Evolutionary conservation across 2,888 invertebrate genomes (phyloP).

Genomic region (Dryocosmus kuriphilus): DNA sequence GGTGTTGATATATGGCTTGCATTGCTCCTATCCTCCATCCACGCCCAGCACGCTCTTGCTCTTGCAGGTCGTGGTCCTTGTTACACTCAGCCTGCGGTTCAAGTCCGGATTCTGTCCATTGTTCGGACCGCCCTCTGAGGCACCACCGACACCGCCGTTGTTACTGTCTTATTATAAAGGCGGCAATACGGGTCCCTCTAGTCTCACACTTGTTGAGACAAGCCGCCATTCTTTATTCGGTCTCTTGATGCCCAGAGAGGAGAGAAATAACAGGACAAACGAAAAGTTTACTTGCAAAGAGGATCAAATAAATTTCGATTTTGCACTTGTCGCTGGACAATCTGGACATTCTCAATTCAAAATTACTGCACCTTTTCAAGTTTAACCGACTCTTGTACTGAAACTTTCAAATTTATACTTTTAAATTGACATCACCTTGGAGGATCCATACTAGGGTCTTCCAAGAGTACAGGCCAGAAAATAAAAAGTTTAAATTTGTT

Average conservation of each 20-base stretch:
- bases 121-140: slow-evolving; percentile 68
- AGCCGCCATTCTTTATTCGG: slow-evolving; percentile 45
- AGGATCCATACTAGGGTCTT: too few relatives aligned
- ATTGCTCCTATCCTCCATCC: slow-evolving; percentile 65
- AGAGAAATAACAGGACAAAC: slow-evolving; percentile 28
- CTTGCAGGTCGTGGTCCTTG: slow-evolving; percentile 64
- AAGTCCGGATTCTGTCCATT: slow-evolving; percentile 59
- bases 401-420: neutral
- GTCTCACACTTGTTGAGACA: slow-evolving; percentile 68
- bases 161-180: slow-evolving; percentile 75
- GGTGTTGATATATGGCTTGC: slow-evolving; percentile 74
- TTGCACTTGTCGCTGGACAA: slow-evolving; percentile 34
- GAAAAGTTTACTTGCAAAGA: slow-evolving; percentile 24
- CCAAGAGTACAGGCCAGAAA: too few relatives aligned
- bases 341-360: slow-evolving; percentile 25
- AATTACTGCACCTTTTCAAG: slow-evolving; percentile 6
- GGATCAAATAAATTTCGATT: slow-evolving; percentile 34
- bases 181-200: slow-evolving; percentile 69
- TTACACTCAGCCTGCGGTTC: slow-evolving; percentile 62
- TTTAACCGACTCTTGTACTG: neutral
- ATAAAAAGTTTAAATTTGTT: too few relatives aligned
- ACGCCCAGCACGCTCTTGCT: slow-evolving; percentile 60
- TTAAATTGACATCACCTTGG: neutral
- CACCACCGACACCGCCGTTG: slow-evolving; percentile 66
- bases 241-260: slow-evolving; percentile 19